A percentile compares a stretch with the other conserved stretches of the same genome.
These are phyloP conservation scores for Mesembrinibis cayennensis DNA, from an alignment of 2,113 vertebrate genomes.

Conservation along the genomic window DNA sequence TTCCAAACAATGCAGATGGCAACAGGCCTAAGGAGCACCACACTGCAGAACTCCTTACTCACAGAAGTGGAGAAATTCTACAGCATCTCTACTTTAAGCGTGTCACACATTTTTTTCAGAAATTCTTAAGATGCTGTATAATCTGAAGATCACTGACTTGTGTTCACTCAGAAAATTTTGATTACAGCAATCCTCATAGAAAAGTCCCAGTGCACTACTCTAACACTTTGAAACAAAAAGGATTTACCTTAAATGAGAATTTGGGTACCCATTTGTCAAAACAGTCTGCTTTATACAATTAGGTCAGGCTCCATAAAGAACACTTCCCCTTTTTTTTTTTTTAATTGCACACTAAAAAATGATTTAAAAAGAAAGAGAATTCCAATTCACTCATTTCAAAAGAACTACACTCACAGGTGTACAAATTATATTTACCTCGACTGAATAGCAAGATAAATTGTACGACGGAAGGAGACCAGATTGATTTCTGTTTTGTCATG, in stretches of 20 bases:
- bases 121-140: not conserved
- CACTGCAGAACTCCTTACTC: not conserved
- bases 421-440: slow-evolving; percentile 83
- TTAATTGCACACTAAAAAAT: not conserved
- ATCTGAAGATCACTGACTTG: not conserved
- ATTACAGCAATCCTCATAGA: not conserved
- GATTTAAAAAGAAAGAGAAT: not conserved
- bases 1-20: not conserved
- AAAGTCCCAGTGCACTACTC: not conserved
- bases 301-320: not conserved
- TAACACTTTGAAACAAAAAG: not conserved
- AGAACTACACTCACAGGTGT: not conserved
- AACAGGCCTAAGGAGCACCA: not conserved
- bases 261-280: not conserved
- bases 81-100: not conserved
- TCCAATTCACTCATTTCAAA: not conserved
- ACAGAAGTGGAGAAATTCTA: not conserved
- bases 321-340: not conserved
- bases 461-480: slow-evolving; percentile 94
- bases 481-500: slow-evolving; percentile 98
- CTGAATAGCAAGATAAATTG: slow-evolving; percentile 98
- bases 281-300: not conserved
- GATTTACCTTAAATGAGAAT: not conserved
- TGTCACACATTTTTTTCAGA: not conserved
- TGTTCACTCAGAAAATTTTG: not conserved